Evolutionary conservation across 2,888 invertebrate genomes (phyloP).

Genomic region (Busseola fusca): DNA sequence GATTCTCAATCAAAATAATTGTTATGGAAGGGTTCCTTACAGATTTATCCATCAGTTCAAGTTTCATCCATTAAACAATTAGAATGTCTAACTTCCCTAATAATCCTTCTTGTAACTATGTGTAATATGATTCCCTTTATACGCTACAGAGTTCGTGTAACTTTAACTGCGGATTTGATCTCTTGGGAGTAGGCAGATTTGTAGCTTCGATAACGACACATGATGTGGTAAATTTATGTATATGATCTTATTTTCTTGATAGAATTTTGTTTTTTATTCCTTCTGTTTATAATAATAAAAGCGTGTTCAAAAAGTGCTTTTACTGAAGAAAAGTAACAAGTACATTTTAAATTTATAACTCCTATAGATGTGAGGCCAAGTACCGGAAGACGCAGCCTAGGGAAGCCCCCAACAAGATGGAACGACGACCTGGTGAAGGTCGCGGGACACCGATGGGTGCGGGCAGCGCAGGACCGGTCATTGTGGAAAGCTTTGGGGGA

Average conservation of each 20-base stretch:
- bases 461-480: no score
- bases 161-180: conserved; percentile 4
- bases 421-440: no score
- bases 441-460: no score
- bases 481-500: no score
- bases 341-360: neutral
- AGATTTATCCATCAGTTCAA: conserved; percentile 10
- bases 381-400: no score
- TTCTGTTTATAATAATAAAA: neutral
- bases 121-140: conserved; percentile 7
- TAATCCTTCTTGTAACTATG: conserved; percentile 4
- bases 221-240: neutral
- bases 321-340: neutral
- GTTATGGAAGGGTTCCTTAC: neutral
- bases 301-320: no score
- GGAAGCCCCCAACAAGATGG: no score
- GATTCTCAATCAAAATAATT: neutral
- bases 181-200: conserved; percentile 6
- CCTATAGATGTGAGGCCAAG: no score
- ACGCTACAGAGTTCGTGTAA: conserved; percentile 7
- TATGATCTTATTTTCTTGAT: neutral
- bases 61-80: conserved; percentile 42
- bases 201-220: neutral
- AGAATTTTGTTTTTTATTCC: neutral
- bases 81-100: conserved; percentile 40